Base-by-base conservation (phyloP, 2,797 vertebrate species). In the Bradypus variegatus region DNA sequence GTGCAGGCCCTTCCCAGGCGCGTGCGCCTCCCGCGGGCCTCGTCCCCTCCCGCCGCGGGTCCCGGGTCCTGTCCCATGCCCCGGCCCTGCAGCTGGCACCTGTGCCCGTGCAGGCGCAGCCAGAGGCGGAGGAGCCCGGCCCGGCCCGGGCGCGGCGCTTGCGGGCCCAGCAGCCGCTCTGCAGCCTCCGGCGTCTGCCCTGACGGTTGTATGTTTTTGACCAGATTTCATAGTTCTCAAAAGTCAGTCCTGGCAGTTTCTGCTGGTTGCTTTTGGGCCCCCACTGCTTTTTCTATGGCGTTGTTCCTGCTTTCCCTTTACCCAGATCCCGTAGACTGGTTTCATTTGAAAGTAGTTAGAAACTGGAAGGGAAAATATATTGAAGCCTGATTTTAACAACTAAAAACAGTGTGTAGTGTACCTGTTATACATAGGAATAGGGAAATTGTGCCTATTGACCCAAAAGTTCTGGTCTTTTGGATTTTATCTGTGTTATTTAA, bases 261-360 rank as follows among this genome's bases (percentile, higher is more conserved):
- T 70, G 36, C 58, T 76, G 23, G 23, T 70, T 70, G 77, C 19
- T 93, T 89, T 53, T 23, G 13, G 48, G 29, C 78, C 36, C 10
- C 65, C 4, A 48, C 18, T 86, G 60, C 15, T 45, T 6, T 55
- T 85, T 89, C 88, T 85, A 19, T 76, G 69, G 33, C 23, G 2
- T 53, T 12, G 64, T 9, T 70, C 27, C 31, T 5, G 45, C 18
- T 64, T 90, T 81, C 41, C 79, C 83, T 94, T 69, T 50, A 50
- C 38, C 69, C 58, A 76, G 38, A 31, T 83, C 33, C 62, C 77
- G 2, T 82, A 75, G 45, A 88, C 13, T 91, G 50, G 89, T 79
- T 86, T 89, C 60, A 93, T 14, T 83, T 93, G 36, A 89, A 86
- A 87, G 50, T 79, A 75, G 58, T 90, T 84, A 86, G 33, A 80